Base-by-base conservation (phyloP, 2,888 invertebrate species). In the Byasa hedistus region DNA sequence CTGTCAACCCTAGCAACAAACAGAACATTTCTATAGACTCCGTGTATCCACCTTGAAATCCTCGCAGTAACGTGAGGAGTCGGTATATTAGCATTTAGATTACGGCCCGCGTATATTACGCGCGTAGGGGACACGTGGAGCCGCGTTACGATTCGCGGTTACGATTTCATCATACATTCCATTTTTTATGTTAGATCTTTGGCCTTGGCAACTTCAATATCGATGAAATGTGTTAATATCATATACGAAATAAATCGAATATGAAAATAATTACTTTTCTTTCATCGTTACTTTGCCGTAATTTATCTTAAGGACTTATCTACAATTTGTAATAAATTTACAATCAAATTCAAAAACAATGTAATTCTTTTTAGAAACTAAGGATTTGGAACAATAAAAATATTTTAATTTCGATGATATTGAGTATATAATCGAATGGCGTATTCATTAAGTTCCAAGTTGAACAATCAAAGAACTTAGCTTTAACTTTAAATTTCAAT, bases 51-150 rank as follows among this genome's bases (percentile, higher is more conserved):
- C 69, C 64, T 68, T 75, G 76, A 74, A 79, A 76, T 78, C 75
- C 75, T 71, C 71, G 71, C 75, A 73, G 76, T 76, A 71, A 71
- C 69, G 71, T 81, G 82, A 82, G 82, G 79, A 74, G 75, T 21
- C 22, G 80, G 83, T 78, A 79, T 84, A 88, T 88, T 88, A 85
- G 86, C 87, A 88, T 88, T 84, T 88, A 88, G 86, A 88, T 88
- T 85, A 86, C 86, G 81, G 82, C 77, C 79, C 74, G 52, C 22
- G 52, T n/a, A 22, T 22, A 54, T 23, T 48, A 48, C 72, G 71
- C 72, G 75, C 70, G 74, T 69, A 70, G 76, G 75, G 48, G 73
- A 81, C 83, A 84, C 82, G 80, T 81, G 82, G 74, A 73, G 62
- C 55, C 48, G 58, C n/a, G n/a, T n/a, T n/a, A n/a, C n/a, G n/a